Evolutionary conservation across 2,888 invertebrate species (phyloP).

Genomic region (Agrochola lota): DNA sequence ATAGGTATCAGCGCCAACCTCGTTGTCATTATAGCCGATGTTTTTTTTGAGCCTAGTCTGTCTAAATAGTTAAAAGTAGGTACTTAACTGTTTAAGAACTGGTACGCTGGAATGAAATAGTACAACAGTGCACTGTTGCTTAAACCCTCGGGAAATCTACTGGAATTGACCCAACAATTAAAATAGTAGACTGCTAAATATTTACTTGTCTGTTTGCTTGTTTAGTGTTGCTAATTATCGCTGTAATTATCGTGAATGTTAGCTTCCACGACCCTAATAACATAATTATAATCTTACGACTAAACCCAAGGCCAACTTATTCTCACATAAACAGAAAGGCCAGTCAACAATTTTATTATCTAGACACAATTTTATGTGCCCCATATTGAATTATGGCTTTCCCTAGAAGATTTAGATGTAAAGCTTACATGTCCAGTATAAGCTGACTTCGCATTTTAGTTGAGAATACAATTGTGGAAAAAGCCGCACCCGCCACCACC

Average conservation of each 20-base stretch:
- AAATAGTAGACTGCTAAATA: not conserved
- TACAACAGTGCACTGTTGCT: not conserved
- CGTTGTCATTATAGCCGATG: too few relatives aligned
- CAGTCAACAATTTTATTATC: constrained; percentile 37
- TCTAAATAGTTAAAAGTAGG: too few relatives aligned
- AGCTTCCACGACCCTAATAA: not conserved
- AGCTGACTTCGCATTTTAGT: not conserved
- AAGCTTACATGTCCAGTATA: not conserved
- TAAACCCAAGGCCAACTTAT: constrained; percentile 8
- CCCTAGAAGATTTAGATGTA: constrained; percentile 35
- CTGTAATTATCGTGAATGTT: constrained; percentile 1
- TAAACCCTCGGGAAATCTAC: not conserved
- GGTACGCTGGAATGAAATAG: not conserved
- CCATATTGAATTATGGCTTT: constrained; percentile 31
- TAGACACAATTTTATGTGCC: constrained; percentile 23
- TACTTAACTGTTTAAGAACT: too few relatives aligned
- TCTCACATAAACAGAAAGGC: constrained; percentile 6
- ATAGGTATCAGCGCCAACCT: too few relatives aligned
- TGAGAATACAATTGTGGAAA: not conserved
- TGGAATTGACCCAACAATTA: not conserved
- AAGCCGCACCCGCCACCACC: too few relatives aligned
- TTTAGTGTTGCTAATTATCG: not conserved
- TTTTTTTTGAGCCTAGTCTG: too few relatives aligned
- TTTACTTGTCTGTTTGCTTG: not conserved
- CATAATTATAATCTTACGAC: not conserved